These are phyloP conservation scores for Rhipidura dahli DNA, from an alignment of 2,113 vertebrate species.

Conservation along the genomic window DNA sequence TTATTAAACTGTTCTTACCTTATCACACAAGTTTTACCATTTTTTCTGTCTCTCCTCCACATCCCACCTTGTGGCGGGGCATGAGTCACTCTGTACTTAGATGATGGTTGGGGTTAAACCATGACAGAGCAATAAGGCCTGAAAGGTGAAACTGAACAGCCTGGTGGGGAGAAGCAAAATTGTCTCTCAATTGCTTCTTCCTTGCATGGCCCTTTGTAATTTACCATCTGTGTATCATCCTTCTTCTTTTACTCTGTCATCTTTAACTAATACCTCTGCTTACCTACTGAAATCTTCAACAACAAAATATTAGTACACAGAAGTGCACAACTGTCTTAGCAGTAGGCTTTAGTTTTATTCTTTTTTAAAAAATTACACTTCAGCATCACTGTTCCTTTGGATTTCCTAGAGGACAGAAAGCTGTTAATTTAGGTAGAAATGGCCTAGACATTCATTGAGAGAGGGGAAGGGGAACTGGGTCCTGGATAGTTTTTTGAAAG, in stretches of 20 bases:
- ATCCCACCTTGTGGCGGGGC: too few relatives aligned
- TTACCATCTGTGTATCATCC: neutral
- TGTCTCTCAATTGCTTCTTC: neutral
- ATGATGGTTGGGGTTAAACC: neutral
- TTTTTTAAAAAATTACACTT: neutral
- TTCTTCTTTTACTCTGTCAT: neutral
- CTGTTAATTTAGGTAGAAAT: neutral
- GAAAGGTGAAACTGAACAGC: neutral
- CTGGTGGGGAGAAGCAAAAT: neutral
- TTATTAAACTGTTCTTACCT: neutral
- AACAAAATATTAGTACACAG: neutral
- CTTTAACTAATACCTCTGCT: neutral
- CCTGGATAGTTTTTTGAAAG: neutral
- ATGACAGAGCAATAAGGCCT: neutral
- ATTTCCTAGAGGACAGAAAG: neutral
- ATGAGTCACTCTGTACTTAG: neutral
- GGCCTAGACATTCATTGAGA: neutral
- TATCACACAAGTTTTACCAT: neutral
- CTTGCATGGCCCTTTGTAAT: neutral
- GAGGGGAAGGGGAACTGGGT: neutral
- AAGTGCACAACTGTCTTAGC: neutral
- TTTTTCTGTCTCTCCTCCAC: neutral
- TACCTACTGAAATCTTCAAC: neutral
- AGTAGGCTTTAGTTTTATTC: neutral
- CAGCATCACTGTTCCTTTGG: neutral